Evolutionary conservation across 2,113 vertebrate species (phyloP).

Genomic region (Cyprinus carpio): DNA sequence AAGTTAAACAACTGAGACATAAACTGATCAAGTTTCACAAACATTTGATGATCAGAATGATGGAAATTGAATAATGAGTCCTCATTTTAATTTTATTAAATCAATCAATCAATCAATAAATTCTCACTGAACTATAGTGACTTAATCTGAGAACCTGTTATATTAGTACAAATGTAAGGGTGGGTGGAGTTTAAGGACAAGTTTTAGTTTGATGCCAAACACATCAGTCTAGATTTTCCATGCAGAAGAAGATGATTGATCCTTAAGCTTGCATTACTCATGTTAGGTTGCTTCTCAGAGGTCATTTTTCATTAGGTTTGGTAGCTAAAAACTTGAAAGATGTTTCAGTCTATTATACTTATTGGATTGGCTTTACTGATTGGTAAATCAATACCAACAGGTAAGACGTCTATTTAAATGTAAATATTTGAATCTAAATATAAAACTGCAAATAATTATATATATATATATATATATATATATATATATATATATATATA

Average conservation of each 20-base stretch:
- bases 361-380: constrained; percentile 13
- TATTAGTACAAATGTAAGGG: background rate
- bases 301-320: background rate
- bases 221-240: no score
- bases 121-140: background rate
- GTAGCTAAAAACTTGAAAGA: background rate
- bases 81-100: background rate
- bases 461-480: no score
- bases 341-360: background rate
- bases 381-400: background rate
- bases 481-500: no score
- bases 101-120: background rate
- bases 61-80: background rate
- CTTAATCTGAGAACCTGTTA: background rate
- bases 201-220: background rate
- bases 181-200: constrained; percentile 15
- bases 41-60: background rate
- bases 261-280: background rate
- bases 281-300: background rate
- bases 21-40: background rate
- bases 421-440: background rate
- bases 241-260: background rate
- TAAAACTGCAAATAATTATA: background rate
- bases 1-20: background rate
- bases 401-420: background rate